A percentile compares a stretch with the other conserved stretches of the same genome.
phyloP scores from a whole-genome alignment of 2,888 invertebrate genomes.

The Tolmerus cingulatus region DNA sequence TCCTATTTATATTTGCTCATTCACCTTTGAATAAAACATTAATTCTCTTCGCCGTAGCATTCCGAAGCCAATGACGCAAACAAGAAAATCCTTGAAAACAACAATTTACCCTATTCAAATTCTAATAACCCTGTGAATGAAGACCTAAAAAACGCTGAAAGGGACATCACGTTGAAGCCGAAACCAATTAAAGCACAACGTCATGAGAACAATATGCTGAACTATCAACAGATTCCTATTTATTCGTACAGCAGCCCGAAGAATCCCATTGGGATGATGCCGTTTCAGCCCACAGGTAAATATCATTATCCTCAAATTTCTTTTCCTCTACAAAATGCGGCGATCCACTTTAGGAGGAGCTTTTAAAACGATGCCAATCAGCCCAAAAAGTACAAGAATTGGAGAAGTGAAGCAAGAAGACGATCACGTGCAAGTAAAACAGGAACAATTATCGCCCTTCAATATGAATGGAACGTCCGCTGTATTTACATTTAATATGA shows the following conservation, averaged over 20 bases:
- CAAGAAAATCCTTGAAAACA: slow-evolving; percentile 48
- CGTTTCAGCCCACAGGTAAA: slow-evolving; percentile 84
- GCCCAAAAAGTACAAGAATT: slow-evolving; percentile 65
- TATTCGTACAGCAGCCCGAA: slow-evolving; percentile 74
- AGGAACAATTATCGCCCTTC: slow-evolving; percentile 61
- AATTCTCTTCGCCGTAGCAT: slow-evolving; percentile 38
- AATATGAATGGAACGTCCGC: slow-evolving; percentile 53
- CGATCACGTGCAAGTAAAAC: slow-evolving; percentile 56
- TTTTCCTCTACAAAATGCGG: not conserved
- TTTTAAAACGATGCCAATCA: slow-evolving; percentile 82
- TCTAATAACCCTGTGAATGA: slow-evolving; percentile 35
- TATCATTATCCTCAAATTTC: not conserved
- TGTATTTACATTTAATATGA: slow-evolving; percentile 62
- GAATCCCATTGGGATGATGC: slow-evolving; percentile 84
- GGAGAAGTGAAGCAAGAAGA: slow-evolving; percentile 50
- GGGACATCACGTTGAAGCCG: slow-evolving; percentile 84
- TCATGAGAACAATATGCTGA: slow-evolving; percentile 65
- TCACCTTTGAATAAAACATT: not conserved
- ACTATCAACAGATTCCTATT: slow-evolving; percentile 62
- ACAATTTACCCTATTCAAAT: slow-evolving; percentile 46
- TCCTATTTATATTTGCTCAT: not conserved
- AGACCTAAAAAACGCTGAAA: slow-evolving; percentile 58
- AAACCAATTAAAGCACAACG: slow-evolving; percentile 85
- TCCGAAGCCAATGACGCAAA: slow-evolving; percentile 39
- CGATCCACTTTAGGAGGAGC: slow-evolving; percentile 73